Percentiles rank a stretch among this genome's conserved stretches.
Conservation (phyloP, 2,113 vertebrate species). For the Psophia crepitans region DNA sequence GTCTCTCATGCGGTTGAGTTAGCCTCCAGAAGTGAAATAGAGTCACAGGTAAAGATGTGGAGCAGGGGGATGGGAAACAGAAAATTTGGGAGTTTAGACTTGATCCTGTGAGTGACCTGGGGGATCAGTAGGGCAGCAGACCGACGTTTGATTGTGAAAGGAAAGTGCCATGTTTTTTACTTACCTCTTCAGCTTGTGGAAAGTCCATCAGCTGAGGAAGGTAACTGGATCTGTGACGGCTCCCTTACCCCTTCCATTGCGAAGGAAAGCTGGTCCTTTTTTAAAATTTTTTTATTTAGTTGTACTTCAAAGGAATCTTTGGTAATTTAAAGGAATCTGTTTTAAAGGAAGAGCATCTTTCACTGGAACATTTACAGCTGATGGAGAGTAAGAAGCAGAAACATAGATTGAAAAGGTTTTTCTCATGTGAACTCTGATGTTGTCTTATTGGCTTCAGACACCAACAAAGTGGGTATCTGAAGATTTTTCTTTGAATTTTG, state of each 20-base stretch:
- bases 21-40: neutral
- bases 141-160: neutral
- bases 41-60: neutral
- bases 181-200: neutral
- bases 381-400: neutral
- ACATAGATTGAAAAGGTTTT: neutral
- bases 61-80: neutral
- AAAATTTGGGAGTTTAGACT: neutral
- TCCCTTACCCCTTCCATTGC: neutral
- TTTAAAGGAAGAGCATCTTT: neutral
- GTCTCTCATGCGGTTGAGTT: neutral
- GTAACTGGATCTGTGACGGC: rapidly evolving
- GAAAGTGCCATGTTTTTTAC: neutral
- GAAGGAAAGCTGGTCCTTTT: neutral
- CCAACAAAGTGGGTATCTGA: neutral
- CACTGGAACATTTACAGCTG: neutral
- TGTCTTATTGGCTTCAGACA: neutral
- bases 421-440: neutral
- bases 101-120: neutral
- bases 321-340: neutral
- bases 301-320: neutral
- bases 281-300: neutral
- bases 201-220: neutral
- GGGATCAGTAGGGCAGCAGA: neutral
- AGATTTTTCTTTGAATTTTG: neutral